Percentiles rank a stretch among this genome's conserved stretches.
Evolutionary conservation across 2,888 invertebrate genomes (phyloP).

Genomic region (Antheraea yamamai): DNA sequence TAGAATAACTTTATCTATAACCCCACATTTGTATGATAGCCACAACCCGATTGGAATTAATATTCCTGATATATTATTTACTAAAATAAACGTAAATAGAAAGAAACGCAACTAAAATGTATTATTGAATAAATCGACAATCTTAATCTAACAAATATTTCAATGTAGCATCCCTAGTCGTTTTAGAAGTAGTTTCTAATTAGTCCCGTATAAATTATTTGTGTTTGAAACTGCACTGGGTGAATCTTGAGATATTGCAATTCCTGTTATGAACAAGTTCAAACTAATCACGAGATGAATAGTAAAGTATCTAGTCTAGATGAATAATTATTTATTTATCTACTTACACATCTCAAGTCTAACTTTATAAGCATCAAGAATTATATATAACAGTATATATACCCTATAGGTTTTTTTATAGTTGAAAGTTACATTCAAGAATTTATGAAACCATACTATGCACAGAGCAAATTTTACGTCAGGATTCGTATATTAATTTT

Average conservation of each 20-base stretch:
- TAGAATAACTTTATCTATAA: no score
- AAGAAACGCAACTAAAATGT: no score
- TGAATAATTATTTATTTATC: neutral
- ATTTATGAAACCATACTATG: no score
- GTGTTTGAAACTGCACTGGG: neutral
- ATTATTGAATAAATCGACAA: neutral
- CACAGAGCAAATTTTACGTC: no score
- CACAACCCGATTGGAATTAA: no score
- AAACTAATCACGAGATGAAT: neutral
- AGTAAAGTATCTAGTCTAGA: neutral
- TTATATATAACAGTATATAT: no score
- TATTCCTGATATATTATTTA: no score
- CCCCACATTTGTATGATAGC: no score
- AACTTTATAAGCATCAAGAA: no score
- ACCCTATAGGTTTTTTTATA: neutral
- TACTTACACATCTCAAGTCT: no score
- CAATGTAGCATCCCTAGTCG: neutral
- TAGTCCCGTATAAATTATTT: neutral
- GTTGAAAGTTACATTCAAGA: neutral
- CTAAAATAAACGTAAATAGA: no score
- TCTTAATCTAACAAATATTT: neutral
- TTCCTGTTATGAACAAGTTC: neutral
- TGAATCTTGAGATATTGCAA: neutral
- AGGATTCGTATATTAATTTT: no score
- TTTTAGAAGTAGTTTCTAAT: neutral